A percentile compares a stretch with the other conserved stretches of the same genome.
Evolutionary conservation across 2,113 vertebrate species (phyloP).

Genomic region (Toxotes jaculatrix): DNA sequence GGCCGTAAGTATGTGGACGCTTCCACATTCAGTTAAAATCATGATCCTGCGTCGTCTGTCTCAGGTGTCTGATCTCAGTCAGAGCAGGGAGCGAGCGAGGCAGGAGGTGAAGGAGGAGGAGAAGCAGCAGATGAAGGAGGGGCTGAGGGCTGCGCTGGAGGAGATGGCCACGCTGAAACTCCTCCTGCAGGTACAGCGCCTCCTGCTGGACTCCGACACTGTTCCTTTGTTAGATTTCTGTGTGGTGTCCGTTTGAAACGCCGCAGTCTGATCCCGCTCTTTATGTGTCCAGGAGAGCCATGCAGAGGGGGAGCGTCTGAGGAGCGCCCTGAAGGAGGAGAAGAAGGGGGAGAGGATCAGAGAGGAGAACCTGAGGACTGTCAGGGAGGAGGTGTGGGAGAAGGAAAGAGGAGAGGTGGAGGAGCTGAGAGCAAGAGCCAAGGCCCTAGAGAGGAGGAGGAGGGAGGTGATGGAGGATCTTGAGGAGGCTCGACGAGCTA

Average conservation of each 20-base stretch:
- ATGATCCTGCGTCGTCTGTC: background rate
- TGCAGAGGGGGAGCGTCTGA: constrained; percentile 73
- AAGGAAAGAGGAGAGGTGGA: constrained; percentile 52
- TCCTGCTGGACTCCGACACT: background rate
- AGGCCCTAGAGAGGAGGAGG: constrained; percentile 59
- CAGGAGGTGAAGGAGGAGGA: constrained; percentile 62
- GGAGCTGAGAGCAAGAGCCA: constrained; percentile 61
- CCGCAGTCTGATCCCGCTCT: no score
- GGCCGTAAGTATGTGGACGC: background rate
- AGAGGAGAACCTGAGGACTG: constrained; percentile 43
- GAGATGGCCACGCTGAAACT: constrained; percentile 75
- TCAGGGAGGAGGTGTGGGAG: constrained; percentile 45
- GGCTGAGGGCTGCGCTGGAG: constrained; percentile 62
- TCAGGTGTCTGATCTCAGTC: constrained; percentile 51
- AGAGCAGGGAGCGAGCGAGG: constrained; percentile 34
- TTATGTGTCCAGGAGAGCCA: constrained; percentile 71
- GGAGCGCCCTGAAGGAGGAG: constrained; percentile 63
- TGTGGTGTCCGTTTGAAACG: no score
- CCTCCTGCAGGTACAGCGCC: constrained; percentile 69
- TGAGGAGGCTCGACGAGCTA: background rate
- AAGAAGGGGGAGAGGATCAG: constrained; percentile 55
- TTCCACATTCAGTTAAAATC: no score
- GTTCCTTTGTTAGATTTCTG: no score
- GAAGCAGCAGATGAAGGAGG: constrained; percentile 68
- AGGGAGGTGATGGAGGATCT: constrained; percentile 51